Percentiles rank a stretch among this genome's conserved stretches.
Evolutionary conservation across 2,888 invertebrate species (phyloP).

Genomic region (Drosophila neotestacea): DNA sequence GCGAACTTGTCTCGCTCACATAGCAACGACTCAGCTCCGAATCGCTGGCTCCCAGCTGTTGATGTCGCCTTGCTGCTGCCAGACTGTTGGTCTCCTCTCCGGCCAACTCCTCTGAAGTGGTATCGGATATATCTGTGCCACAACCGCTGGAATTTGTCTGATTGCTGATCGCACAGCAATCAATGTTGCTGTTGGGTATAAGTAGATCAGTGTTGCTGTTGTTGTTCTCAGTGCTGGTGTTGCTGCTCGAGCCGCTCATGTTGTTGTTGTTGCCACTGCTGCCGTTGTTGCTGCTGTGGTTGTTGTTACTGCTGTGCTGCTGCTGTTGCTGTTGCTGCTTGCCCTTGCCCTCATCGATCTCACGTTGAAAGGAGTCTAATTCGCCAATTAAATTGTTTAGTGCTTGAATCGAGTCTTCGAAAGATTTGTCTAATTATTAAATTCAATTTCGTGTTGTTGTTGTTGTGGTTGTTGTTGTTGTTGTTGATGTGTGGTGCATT

Average conservation of each 20-base stretch:
- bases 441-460: slow-evolving; percentile 50
- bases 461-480: slow-evolving; percentile 34
- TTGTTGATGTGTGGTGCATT: slow-evolving; percentile 64
- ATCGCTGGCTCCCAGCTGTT: slow-evolving; percentile 82
- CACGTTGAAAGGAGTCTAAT: slow-evolving; percentile 86
- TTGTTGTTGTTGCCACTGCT: slow-evolving; percentile 24
- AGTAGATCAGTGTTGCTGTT: slow-evolving; percentile 53
- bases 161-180: slow-evolving; percentile 76
- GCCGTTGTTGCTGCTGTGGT: slow-evolving; percentile 34
- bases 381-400: slow-evolving; percentile 86
- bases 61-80: slow-evolving; percentile 34
- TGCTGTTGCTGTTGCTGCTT: slow-evolving; percentile 62
- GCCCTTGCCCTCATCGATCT: slow-evolving; percentile 84
- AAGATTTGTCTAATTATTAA: slow-evolving; percentile 84
- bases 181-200: slow-evolving; percentile 53
- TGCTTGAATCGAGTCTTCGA: slow-evolving; percentile 86
- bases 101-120: slow-evolving; percentile 81
- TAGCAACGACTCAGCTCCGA: slow-evolving; percentile 84
- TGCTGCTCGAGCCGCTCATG: slow-evolving; percentile 57
- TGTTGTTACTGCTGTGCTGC: slow-evolving; percentile 35
- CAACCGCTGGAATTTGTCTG: slow-evolving; percentile 83
- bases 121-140: slow-evolving; percentile 83
- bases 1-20: slow-evolving; percentile 84
- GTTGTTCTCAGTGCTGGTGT: slow-evolving; percentile 67
- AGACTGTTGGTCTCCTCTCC: slow-evolving; percentile 62